A percentile compares a stretch with the other conserved stretches of the same genome.
Conservation (phyloP, 1,140 invertebrate species). For the Hyposmocoma kahamanoa region DNA sequence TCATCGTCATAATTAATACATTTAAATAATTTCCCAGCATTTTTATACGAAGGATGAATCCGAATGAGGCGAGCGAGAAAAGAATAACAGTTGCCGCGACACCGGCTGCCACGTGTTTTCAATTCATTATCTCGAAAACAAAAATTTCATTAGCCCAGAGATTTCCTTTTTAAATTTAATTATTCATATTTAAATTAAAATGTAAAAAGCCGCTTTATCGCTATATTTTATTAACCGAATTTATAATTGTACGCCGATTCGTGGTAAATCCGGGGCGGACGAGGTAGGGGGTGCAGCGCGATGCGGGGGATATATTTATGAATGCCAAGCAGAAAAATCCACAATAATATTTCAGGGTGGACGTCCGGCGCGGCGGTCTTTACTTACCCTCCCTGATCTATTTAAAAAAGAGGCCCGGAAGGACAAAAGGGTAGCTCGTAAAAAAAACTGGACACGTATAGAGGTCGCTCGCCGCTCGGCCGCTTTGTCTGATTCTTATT, state of each 20-base stretch:
- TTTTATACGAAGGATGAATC: conserved; percentile 56
- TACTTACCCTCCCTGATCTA: conserved; percentile 68
- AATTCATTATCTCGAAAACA: conserved; percentile 73
- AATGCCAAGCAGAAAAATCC: conserved; percentile 69
- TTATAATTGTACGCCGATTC: conserved; percentile 69
- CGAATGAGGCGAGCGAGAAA: conserved; percentile 56
- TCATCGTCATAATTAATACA: conserved; percentile 62
- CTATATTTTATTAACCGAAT: conserved; percentile 73
- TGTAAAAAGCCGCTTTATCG: conserved; percentile 68
- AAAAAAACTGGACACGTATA: conserved; percentile 68
- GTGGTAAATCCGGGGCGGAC: conserved; percentile 34
- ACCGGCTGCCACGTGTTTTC: conserved; percentile 57
- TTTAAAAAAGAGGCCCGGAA: conserved; percentile 71
- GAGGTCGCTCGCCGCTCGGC: conserved; percentile 44
- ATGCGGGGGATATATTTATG: conserved; percentile 65
- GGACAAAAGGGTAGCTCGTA: conserved; percentile 69
- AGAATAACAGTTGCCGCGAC: conserved; percentile 61
- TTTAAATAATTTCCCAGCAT: conserved; percentile 47
- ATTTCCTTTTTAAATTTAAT: conserved; percentile 72
- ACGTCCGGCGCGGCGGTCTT: conserved; percentile 48
- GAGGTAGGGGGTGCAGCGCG: conserved; percentile 19
- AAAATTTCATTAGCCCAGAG: conserved; percentile 70
- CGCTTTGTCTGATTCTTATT: conserved; percentile 71
- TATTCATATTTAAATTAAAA: conserved; percentile 74
- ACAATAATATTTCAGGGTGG: conserved; percentile 72